phyloP scores from a whole-genome alignment of 2,888 invertebrate genomes.

The Pandemis heparana region DNA sequence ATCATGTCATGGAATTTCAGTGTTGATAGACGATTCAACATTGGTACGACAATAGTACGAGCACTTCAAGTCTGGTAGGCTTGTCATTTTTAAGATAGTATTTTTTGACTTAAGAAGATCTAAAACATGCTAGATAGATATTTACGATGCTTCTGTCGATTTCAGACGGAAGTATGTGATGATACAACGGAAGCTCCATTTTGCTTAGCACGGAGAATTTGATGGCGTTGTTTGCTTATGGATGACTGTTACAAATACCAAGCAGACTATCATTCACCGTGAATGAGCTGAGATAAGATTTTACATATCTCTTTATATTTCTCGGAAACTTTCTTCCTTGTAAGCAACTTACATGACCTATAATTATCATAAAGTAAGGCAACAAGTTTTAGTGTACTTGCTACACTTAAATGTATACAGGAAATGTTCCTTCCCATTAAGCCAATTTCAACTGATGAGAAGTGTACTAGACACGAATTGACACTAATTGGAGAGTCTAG shows the following conservation, averaged over 20 bases:
- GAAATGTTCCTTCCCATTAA: conserved; percentile 11
- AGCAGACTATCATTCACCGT: not conserved
- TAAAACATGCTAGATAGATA: too few species aligned
- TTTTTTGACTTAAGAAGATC: too few species aligned
- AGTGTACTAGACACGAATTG: conserved; percentile 25
- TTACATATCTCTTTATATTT: not conserved
- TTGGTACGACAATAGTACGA: not conserved
- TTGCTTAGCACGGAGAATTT: not conserved
- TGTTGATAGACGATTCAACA: not conserved
- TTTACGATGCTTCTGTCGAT: not conserved
- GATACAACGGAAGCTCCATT: not conserved
- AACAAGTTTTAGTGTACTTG: not conserved
- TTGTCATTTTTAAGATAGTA: too few species aligned
- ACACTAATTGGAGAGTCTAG: conserved; percentile 32
- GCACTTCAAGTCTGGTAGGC: too few species aligned
- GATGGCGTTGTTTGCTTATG: not conserved
- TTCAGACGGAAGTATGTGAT: not conserved
- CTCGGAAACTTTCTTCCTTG: not conserved
- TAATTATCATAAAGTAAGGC: not conserved
- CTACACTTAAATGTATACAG: not conserved
- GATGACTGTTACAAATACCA: not conserved
- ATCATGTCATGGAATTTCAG: not conserved
- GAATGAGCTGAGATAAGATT: conserved; percentile 4
- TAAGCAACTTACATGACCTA: not conserved
- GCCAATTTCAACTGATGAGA: conserved; percentile 12